Conservation (phyloP, 2,113 vertebrate species). For the Mormoops blainvillei region DNA sequence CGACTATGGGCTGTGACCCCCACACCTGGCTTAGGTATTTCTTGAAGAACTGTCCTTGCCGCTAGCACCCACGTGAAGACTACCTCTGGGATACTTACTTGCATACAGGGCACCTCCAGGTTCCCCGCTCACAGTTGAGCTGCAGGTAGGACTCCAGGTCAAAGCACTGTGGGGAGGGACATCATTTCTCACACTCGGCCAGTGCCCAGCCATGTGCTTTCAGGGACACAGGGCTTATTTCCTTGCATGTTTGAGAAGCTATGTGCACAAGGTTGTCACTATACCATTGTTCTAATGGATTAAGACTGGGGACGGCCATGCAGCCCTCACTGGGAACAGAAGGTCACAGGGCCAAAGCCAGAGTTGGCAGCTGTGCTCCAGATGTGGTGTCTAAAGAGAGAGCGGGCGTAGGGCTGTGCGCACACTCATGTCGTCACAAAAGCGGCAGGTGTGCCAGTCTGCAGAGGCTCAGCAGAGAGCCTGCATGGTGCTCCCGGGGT, state of each 20-base stretch:
- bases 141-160: conserved; percentile 98
- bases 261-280: accelerated
- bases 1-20: background rate
- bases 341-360: background rate
- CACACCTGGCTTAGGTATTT: background rate
- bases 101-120: conserved; percentile 99
- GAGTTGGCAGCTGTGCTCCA: too few relatives aligned
- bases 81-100: conserved; percentile 87
- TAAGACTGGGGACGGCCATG: background rate
- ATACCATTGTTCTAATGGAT: accelerated
- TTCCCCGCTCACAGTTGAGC: conserved; percentile 97
- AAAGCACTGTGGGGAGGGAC: conserved; percentile 87
- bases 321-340: background rate
- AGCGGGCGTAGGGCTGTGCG: accelerated
- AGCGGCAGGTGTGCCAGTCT: accelerated
- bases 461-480: background rate
- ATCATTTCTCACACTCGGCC: conserved; percentile 84
- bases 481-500: background rate
- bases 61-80: conserved; percentile 82
- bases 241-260: background rate
- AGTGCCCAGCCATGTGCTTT: accelerated
- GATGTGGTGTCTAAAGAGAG: too few relatives aligned
- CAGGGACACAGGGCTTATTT: accelerated
- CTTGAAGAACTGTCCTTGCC: accelerated
- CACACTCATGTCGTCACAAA: background rate